Conservation (phyloP, 2,797 vertebrate species). For the Tokudaia muenninki region DNA sequence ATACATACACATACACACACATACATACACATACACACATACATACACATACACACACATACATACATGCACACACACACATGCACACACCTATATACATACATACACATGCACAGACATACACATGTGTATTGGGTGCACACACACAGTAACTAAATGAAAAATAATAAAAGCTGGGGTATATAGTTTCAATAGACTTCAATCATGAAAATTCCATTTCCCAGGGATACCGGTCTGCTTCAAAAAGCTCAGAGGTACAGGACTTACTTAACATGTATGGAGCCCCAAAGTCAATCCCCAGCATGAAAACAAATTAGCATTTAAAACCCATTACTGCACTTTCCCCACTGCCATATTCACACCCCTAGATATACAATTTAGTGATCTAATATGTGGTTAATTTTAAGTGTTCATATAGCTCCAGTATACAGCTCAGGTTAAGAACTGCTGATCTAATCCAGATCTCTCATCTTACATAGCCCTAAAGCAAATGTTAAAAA, state of each 20-base stretch:
- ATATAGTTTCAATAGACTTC: background rate
- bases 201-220: background rate
- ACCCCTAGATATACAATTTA: background rate
- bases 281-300: background rate
- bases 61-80: too few relatives aligned
- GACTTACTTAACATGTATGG: background rate
- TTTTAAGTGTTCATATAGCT: background rate
- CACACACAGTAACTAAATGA: background rate
- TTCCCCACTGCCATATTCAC: background rate
- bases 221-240: background rate
- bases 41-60: too few relatives aligned
- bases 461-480: background rate
- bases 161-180: background rate
- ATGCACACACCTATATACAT: background rate
- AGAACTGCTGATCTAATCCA: background rate
- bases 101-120: fast-evolving
- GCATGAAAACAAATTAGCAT: background rate
- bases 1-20: too few relatives aligned
- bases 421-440: background rate
- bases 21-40: too few relatives aligned
- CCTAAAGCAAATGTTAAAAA: background rate
- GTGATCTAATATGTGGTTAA: background rate
- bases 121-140: too few relatives aligned
- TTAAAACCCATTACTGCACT: background rate
- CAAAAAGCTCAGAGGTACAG: background rate